Evolutionary conservation across 2,797 vertebrate species (phyloP), one percentile per base, ranked within the genome.

Genomic region (Scomberomorus guttatus): DNA sequence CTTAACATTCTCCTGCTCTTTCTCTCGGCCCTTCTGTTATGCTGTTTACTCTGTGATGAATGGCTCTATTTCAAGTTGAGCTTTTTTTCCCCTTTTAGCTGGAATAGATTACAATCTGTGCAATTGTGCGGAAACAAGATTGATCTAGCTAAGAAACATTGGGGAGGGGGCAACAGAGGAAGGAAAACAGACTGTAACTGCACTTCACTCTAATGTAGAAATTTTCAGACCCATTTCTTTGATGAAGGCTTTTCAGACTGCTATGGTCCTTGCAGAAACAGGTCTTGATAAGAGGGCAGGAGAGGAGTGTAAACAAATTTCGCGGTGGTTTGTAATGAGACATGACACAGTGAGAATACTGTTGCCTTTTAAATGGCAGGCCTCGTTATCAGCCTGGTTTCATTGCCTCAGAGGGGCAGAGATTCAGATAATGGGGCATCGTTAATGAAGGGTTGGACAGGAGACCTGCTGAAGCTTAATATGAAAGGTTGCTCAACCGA

Each of bases 21-120:
- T 54, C 78, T 65, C 80, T 81, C 66, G 37, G 77, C 75, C 77
- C 58, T 79, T 80, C 84, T 78, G 82, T 81, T 15, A 72, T 75
- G 75, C 89, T 69, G 82, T 90, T 92, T 90, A 91, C 90, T 85
- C 86, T 70, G 89, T 95, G 94, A 95, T 95, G 91, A 95, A 96
- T 94, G 92, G 92, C 94, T 95, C 93, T 60, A 95, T 95, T 95
- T 95, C 89, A 90, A 90, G 63, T 89, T 77, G 44, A 85, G 86
- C 79, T 70, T 79, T 64, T 59, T n/a, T 10, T 8, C 14, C 50
- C 84, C 72, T 90, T 76, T 82, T 59, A 65, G 71, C 86, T 75
- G 87, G 89, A 94, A 93, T 89, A 92, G 91, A 95, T 94, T 93
- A 93, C 87, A 94, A 94, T 93, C 90, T 88, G 92, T 86, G 92